Base-by-base conservation (phyloP, 2,113 vertebrate species). In the Pitta sordida region DNA sequence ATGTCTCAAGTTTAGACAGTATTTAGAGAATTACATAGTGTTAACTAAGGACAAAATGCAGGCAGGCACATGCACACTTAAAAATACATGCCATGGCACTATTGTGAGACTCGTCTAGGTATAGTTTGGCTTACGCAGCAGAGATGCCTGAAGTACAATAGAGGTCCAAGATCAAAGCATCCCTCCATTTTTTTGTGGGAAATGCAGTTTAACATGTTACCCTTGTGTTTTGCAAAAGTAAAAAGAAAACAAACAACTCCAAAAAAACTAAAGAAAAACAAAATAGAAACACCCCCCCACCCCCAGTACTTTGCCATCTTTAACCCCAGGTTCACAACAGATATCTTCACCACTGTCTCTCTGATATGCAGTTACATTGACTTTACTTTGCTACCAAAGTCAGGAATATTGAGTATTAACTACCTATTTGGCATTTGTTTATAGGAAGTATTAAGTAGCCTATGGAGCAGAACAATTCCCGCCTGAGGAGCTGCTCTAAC, bases 401-500 rank as follows among this genome's bases (percentile, higher is more conserved):
- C 68, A 67, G 60, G 29, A 91, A 80, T 52, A 90, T 5, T 70
- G 63, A 80, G 20, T 74, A 86, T 76, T 93, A 88, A 69, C 86
- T 82, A 92, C 80, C 52, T 83, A 83, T 83, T 64, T 90, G 76
- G 85, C 56, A 80, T 77, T 83, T 75, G 68, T 94, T 95, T 91
- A 88, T 95, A 91, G 68, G 41, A 95, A 86, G 52, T 44, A 78
- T 75, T 88, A 90, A 95, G 90, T 36, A 94, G 90, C 88, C 90
- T 88, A 88, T 58, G 32, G 93, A 93, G 68, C 68, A 86, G 91
- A 95, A 95, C 85, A 93, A 90, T 90, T 86, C 91, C 86, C 0
- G 49, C 94, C 94, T 0, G 37, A 91, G 83, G 88, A 96, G 76
- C 88, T 81, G 71, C 88, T 91, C 83, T 77, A 93, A 59, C 79